Evolutionary conservation across 53 echinoderm and acorn worm species (phyloP).

Genomic region (Crossaster papposus): DNA sequence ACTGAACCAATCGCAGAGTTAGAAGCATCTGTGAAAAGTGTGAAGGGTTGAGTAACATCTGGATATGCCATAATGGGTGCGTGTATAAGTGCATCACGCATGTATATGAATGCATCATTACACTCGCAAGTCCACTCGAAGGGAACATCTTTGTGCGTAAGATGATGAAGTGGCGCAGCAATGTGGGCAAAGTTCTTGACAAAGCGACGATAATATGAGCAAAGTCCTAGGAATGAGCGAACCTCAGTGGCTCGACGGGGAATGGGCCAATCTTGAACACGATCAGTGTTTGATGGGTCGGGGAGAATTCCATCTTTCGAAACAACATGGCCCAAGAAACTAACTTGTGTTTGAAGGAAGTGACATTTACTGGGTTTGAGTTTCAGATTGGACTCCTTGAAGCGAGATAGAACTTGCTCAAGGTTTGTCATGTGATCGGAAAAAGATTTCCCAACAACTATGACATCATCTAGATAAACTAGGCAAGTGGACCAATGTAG

Average conservation of each 20-base stretch:
- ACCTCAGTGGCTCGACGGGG: constrained; percentile 55
- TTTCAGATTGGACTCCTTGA: not conserved
- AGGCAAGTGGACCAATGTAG: constrained; percentile 60
- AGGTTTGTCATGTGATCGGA: constrained; percentile 61
- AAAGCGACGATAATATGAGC: constrained; percentile 71
- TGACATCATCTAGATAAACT: constrained; percentile 75
- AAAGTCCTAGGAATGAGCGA: constrained; percentile 63
- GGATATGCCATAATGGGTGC: constrained; percentile 74
- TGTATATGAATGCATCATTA: constrained; percentile 58
- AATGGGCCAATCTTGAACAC: constrained; percentile 53
- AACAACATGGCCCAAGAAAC: constrained; percentile 15
- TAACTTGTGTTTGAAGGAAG: constrained; percentile 23
- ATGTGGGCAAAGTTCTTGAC: constrained; percentile 59
- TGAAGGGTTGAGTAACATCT: constrained; percentile 46
- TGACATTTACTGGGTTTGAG: constrained; percentile 44
- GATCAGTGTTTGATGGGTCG: constrained; percentile 63
- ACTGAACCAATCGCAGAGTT: constrained; percentile 31
- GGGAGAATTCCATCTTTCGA: constrained; percentile 54
- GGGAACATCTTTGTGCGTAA: constrained; percentile 54
- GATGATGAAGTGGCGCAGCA: constrained; percentile 54
- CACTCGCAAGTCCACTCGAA: constrained; percentile 74
- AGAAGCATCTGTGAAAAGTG: constrained; percentile 43
- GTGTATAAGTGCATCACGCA: constrained; percentile 47
- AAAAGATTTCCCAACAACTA: constrained; percentile 67
- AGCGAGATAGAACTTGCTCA: constrained; percentile 49